Conservation (phyloP, 2,113 vertebrate species). For the Casuarius casuarius region DNA sequence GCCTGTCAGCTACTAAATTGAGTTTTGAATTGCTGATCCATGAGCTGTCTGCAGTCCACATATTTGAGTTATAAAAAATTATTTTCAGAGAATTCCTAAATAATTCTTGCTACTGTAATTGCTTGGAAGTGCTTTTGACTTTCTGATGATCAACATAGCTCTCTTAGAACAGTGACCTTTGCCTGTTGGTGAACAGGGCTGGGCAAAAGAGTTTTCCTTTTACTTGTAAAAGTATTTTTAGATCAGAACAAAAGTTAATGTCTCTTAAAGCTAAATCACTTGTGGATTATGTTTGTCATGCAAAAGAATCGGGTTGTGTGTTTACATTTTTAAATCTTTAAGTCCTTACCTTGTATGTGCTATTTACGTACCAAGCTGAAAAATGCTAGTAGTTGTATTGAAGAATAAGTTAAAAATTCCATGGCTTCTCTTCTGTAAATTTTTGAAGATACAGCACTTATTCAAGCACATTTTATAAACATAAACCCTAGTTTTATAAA, state of each 20-base stretch:
- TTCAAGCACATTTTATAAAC: neutral
- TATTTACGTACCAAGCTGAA: neutral
- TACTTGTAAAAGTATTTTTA: neutral
- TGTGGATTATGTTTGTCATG: neutral
- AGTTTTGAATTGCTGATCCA: neutral
- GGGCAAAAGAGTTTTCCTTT: neutral
- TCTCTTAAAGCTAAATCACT: neutral
- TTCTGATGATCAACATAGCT: neutral
- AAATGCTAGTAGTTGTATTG: neutral
- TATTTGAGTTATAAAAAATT: neutral
- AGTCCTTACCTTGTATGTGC: neutral
- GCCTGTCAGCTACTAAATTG: neutral
- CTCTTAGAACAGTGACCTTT: neutral
- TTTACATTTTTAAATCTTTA: neutral
- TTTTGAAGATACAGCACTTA: neutral
- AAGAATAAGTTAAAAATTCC: neutral
- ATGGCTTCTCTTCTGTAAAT: neutral
- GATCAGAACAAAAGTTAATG: neutral
- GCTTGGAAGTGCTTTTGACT: neutral
- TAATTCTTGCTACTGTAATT: neutral
- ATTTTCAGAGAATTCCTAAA: neutral
- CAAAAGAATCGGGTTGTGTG: neutral
- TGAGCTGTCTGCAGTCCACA: neutral
- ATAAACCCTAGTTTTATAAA: neutral
- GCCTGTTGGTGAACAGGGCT: neutral